Conservation (phyloP, 2,113 vertebrate genomes). For the Ellobius talpinus region DNA sequence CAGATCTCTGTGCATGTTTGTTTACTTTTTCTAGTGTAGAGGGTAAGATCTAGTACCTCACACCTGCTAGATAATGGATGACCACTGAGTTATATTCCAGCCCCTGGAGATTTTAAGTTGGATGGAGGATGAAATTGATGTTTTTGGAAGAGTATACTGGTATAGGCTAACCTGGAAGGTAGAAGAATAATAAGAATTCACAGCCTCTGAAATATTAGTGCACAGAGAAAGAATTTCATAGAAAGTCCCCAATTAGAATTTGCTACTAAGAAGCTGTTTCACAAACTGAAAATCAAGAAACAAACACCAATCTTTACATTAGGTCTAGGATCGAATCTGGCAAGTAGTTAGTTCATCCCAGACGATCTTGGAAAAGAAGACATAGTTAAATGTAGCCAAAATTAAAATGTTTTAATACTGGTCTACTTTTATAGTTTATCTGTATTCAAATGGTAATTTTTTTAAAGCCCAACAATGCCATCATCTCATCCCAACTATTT, state of each 20-base stretch:
- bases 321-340: neutral
- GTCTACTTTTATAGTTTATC: neutral
- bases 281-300: constrained; percentile 53
- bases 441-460: neutral
- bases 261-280: constrained; percentile 8
- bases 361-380: constrained; percentile 1
- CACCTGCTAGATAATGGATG: neutral
- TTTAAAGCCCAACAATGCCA: neutral
- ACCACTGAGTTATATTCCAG: no score
- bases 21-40: neutral
- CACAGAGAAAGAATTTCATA: constrained; percentile 16
- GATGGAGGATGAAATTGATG: constrained; percentile 33
- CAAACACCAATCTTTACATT: neutral
- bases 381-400: neutral
- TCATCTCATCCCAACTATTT: neutral
- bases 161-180: neutral
- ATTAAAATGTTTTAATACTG: constrained; percentile 40
- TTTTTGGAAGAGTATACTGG: neutral
- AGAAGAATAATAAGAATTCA: constrained; percentile 2
- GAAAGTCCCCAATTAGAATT: neutral
- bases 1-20: neutral
- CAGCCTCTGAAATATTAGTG: constrained; percentile 22
- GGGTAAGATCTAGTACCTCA: neutral
- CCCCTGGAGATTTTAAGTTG: neutral
- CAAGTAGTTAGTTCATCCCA: neutral